Percentiles rank a stretch among this genome's conserved stretches.
Evolutionary conservation across 2,888 invertebrate species (phyloP).

Genomic region (Liopterus haemorrhoidalis): DNA sequence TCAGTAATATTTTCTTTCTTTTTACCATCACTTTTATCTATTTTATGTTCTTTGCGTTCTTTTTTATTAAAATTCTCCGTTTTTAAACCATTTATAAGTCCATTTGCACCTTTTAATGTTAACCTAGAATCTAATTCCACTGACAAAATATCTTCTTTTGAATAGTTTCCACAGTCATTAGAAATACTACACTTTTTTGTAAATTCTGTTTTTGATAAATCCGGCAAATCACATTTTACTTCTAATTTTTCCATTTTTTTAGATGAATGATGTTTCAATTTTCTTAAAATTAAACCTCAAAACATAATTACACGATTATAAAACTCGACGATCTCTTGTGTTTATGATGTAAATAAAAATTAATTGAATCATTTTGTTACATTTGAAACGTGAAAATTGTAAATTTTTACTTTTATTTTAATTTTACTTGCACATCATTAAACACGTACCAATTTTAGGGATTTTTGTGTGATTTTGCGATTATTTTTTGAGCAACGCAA

Average conservation of each 20-base stretch:
- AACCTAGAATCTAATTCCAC: conserved; percentile 15
- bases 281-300: too few species aligned
- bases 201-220: conserved; percentile 10
- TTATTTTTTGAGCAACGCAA: too few species aligned
- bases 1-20: conserved; percentile 11
- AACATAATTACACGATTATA: too few species aligned
- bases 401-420: too few species aligned
- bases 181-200: conserved; percentile 15
- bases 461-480: too few species aligned
- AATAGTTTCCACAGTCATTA: too few species aligned
- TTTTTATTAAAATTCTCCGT: conserved; percentile 5
- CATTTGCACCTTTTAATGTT: conserved; percentile 18
- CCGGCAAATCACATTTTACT: conserved; percentile 18
- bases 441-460: too few species aligned
- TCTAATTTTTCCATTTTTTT: conserved; percentile 20
- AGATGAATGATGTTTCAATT: conserved; percentile 2
- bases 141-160: conserved; percentile 17
- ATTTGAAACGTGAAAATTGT: too few species aligned
- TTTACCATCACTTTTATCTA: conserved; percentile 13
- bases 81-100: conserved; percentile 17
- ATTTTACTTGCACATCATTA: too few species aligned
- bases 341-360: too few species aligned
- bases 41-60: neutral
- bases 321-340: too few species aligned
- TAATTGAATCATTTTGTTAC: too few species aligned